Evolutionary conservation across 2,113 vertebrate genomes (phyloP), one percentile per base, ranked within the genome.

Genomic region (Lathamus discolor): DNA sequence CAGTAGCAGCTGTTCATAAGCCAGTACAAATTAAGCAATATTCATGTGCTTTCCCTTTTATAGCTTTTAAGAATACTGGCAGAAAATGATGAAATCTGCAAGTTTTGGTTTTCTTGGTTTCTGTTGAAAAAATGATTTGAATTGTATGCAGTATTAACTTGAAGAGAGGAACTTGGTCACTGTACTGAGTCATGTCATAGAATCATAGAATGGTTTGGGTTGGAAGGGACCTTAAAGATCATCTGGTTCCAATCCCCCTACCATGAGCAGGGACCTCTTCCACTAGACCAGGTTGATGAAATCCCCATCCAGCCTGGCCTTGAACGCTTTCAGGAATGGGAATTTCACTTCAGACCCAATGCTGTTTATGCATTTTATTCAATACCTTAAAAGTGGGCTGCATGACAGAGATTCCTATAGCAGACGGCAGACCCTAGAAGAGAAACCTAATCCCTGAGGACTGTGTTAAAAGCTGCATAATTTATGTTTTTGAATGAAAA

Each of bases 31-130:
- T 92, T 75, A 86, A 78, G 39, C 17, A 51, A 18, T 25, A 81
- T 70, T 88, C 67, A 70, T 67, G 17, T 41, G 49, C 81, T 88
- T 94, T 70, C 90, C 76, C 46, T 83, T 92, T 88, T 48, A 75
- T 13, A 75, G 63, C 16, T 83, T 93, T 94, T 90, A 88, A 95
- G 73, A 92, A 93, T 66, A 72, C 43, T 85, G 78, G 74, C 70
- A 94, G 39, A 83, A 92, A 91, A 76, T 4, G 1, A 57, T 62
- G 54, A 75, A 73, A 87, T 64, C 43, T 55, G 16, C 10, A 82
- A 86, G 27, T 81, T 92, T 85, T 54, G 37, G 28, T 93, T 93
- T 77, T 83, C 77, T 57, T 59, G 35, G 43, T 76, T 91, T 84
- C 77, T 89, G 63, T 80, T 77, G 28, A 46, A 75, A 86, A 83